Percentiles rank a stretch among this genome's conserved stretches.
These are phyloP conservation scores for Drosophila sucinea DNA, from an alignment of 1,140 invertebrate species.

Conservation along the genomic window DNA sequence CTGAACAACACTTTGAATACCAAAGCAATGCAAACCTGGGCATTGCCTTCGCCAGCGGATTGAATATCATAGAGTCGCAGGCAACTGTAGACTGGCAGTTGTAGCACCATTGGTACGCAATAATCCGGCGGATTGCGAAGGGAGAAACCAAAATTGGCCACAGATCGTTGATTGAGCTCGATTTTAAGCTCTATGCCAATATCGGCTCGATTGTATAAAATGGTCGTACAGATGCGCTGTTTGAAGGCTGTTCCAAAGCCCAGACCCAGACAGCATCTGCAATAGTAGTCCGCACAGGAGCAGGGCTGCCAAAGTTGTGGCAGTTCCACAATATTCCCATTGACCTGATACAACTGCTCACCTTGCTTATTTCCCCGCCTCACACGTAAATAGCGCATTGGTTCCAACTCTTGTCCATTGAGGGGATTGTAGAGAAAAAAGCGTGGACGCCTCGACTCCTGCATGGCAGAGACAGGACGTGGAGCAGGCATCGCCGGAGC, in stretches of 20 bases:
- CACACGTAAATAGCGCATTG: conserved; percentile 17
- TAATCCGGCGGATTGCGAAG: conserved; percentile 54
- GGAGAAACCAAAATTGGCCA: conserved; percentile 50
- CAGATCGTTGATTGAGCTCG: conserved; percentile 39
- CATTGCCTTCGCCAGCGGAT: conserved; percentile 32
- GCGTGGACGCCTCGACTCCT: not conserved
- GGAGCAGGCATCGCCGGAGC: not conserved
- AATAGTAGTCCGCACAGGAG: conserved; percentile 50
- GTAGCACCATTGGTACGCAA: conserved; percentile 54
- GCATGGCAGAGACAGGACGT: too few relatives aligned
- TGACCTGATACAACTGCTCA: conserved; percentile 18
- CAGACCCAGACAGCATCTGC: conserved; percentile 63
- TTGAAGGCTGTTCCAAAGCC: conserved; percentile 26
- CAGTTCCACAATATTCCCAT: conserved; percentile 52
- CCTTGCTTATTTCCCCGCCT: conserved; percentile 3
- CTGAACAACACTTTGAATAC: conserved; percentile 54
- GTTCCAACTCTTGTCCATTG: conserved; percentile 37
- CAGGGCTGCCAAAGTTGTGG: conserved; percentile 55
- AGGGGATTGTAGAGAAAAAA: conserved; percentile 48
- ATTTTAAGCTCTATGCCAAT: conserved; percentile 43
- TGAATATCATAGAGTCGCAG: conserved; percentile 55
- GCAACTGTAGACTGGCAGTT: conserved; percentile 52
- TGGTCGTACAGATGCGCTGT: conserved; percentile 38
- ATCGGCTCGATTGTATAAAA: conserved; percentile 35
- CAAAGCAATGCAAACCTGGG: conserved; percentile 55